phyloP scores from a whole-genome alignment of 2,113 vertebrate genomes.

The Hippolais icterina region DNA sequence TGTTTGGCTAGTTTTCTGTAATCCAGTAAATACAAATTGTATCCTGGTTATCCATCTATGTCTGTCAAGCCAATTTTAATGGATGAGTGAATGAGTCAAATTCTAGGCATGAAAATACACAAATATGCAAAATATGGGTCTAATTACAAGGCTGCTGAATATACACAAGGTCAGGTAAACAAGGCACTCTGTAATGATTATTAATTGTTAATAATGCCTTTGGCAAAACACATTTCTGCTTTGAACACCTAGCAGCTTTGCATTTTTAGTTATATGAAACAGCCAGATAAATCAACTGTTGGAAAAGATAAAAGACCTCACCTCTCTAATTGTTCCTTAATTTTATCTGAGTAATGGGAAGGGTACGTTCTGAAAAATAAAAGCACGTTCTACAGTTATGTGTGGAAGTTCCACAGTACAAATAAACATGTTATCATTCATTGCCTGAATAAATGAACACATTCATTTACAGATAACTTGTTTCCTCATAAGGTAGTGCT shows the following conservation, averaged over 20 bases:
- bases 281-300: conserved; percentile 51
- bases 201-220: conserved; percentile 90
- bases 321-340: conserved; percentile 49
- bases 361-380: conserved; percentile 13
- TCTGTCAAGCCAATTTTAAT: conserved; percentile 84
- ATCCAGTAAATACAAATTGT: conserved; percentile 85
- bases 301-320: conserved; percentile 3
- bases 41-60: conserved; percentile 81
- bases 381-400: neutral
- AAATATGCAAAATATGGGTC: conserved; percentile 84
- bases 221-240: conserved; percentile 74
- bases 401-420: neutral
- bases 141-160: conserved; percentile 85
- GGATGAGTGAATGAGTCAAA: conserved; percentile 84
- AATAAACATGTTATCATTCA: neutral
- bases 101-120: conserved; percentile 77
- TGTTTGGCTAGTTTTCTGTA: conserved; percentile 82
- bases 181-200: conserved; percentile 85
- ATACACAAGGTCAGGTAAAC: conserved; percentile 86
- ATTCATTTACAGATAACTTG: neutral
- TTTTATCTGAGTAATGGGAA: conserved; percentile 39
- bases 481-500: neutral
- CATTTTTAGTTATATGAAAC: conserved; percentile 61
- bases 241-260: conserved; percentile 73
- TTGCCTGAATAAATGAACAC: neutral